These are phyloP conservation scores for Melanotaenia duboulayi DNA, from an alignment of 2,113 vertebrate species.

Conservation along the genomic window DNA sequence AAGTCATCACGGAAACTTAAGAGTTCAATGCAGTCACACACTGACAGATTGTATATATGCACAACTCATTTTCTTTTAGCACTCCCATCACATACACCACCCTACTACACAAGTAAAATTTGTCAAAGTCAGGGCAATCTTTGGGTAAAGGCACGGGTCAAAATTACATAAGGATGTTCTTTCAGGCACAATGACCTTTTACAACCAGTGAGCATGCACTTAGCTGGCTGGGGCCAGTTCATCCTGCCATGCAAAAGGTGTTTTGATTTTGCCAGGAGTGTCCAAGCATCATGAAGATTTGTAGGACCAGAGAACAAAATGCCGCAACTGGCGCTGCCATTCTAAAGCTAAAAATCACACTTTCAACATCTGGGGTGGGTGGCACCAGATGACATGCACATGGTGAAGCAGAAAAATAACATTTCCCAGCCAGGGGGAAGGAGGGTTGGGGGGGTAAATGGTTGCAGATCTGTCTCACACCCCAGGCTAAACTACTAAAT, in stretches of 20 bases:
- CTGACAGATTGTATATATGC: not conserved
- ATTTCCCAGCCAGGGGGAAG: conserved; percentile 66
- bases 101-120: not conserved
- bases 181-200: conserved; percentile 31
- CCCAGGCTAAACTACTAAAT: not conserved
- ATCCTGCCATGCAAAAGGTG: conserved; percentile 69
- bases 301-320: conserved; percentile 36
- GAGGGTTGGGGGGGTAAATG: conserved; percentile 35
- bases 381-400: conserved; percentile 73
- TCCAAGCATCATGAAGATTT: conserved; percentile 39
- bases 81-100: too few relatives aligned
- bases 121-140: not conserved
- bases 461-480: conserved; percentile 70
- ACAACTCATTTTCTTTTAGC: too few relatives aligned
- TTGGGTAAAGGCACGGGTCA: not conserved
- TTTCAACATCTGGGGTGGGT: conserved; percentile 58
- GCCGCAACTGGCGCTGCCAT: conserved; percentile 25
- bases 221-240: conserved; percentile 34
- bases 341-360: conserved; percentile 45
- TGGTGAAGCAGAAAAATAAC: conserved; percentile 67
- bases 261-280: conserved; percentile 48
- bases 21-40: not conserved
- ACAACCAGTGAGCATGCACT: conserved; percentile 58
- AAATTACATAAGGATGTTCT: conserved; percentile 16
- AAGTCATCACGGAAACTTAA: not conserved